phyloP scores from a whole-genome alignment of 2,113 vertebrate genomes.

The Hoplias malabaricus region DNA sequence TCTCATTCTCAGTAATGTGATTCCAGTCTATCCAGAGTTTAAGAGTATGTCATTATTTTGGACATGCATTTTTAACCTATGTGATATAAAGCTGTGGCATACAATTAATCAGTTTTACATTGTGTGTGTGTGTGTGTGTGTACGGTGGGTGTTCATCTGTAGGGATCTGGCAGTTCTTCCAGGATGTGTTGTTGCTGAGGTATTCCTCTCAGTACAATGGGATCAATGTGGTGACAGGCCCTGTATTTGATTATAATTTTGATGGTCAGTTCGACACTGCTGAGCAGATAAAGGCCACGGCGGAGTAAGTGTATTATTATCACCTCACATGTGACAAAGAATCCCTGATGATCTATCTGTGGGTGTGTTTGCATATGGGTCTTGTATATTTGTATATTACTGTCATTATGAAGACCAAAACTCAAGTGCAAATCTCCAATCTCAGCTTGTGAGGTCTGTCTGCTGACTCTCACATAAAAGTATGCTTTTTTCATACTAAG shows the following conservation, averaged over 20 bases:
- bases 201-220: conserved; percentile 66
- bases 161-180: conserved; percentile 75
- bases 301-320: conserved; percentile 57
- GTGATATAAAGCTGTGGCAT: neutral
- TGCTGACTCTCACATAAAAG: too few relatives aligned
- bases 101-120: neutral
- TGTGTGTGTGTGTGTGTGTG: neutral
- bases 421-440: too few relatives aligned
- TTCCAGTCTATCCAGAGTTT: conserved; percentile 85
- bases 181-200: conserved; percentile 61
- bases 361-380: neutral
- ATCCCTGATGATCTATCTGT: too few relatives aligned
- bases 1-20: conserved; percentile 85
- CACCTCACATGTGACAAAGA: too few relatives aligned
- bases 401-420: too few relatives aligned
- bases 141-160: neutral
- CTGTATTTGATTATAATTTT: conserved; percentile 72
- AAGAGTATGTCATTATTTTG: conserved; percentile 73
- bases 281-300: conserved; percentile 61
- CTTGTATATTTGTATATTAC: too few relatives aligned
- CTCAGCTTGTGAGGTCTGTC: too few relatives aligned
- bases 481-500: too few relatives aligned
- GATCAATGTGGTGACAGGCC: conserved; percentile 67
- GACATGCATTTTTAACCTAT: neutral
- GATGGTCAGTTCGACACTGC: conserved; percentile 67